Conservation (phyloP, 2,797 vertebrate species). For the Poecilia gillii region DNA sequence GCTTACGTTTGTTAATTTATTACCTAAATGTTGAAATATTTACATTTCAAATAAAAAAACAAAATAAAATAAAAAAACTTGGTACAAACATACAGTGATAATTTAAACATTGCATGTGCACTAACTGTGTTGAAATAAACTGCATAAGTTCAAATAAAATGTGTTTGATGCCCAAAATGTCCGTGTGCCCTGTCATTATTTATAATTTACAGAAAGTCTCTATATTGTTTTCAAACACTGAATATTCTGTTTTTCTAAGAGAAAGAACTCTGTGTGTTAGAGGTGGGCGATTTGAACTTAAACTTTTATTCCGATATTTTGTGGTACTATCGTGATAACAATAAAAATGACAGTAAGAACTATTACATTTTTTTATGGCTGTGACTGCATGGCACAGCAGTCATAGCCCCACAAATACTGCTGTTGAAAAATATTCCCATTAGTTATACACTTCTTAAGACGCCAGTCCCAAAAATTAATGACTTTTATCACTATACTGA, state of each 20-base stretch:
- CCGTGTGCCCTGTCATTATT: background rate
- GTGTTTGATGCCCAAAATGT: slow-evolving; percentile 69
- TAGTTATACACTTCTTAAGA: too few species aligned
- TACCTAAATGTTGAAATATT: slow-evolving; percentile 71
- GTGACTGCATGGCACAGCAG: too few species aligned
- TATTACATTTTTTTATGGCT: too few species aligned
- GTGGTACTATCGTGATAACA: too few species aligned
- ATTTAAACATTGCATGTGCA: slow-evolving; percentile 84
- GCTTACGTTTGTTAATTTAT: slow-evolving; percentile 73
- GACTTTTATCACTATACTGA: too few species aligned
- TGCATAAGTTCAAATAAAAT: slow-evolving; percentile 82
- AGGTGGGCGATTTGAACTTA: too few species aligned
- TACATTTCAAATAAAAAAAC: slow-evolving; percentile 64
- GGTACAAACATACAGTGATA: slow-evolving; percentile 71
- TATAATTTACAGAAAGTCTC: background rate
- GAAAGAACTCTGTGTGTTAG: too few species aligned
- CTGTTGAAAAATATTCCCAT: too few species aligned
- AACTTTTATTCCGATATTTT: too few species aligned
- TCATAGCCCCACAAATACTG: too few species aligned
- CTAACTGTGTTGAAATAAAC: slow-evolving; percentile 80
- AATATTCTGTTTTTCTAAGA: background rate
- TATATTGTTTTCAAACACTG: background rate
- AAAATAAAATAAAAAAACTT: slow-evolving; percentile 67
- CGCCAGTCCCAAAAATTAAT: too few species aligned
- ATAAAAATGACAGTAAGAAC: too few species aligned